Percentiles rank a stretch among this genome's conserved stretches.
phyloP scores from a whole-genome alignment of 1,140 invertebrate genomes.

The Asbolus verrucosus region DNA sequence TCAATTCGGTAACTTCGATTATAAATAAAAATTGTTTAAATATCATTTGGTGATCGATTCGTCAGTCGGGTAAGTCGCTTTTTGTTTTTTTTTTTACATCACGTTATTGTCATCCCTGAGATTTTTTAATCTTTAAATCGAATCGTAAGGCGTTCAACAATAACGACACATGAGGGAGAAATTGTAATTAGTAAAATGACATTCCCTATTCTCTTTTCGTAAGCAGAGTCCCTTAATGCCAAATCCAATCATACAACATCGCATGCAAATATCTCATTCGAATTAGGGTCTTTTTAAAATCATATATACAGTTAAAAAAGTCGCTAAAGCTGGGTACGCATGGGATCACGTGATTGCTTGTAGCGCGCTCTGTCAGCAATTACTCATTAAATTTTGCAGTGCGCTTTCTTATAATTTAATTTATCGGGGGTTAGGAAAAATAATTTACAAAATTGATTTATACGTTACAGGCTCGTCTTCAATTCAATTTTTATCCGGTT shows the following conservation, averaged over 20 bases:
- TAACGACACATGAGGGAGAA: slow-evolving; percentile 52
- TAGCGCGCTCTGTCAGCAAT: neutral
- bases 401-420: neutral
- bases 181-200: slow-evolving; percentile 56
- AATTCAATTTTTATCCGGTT: slow-evolving; percentile 27
- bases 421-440: neutral
- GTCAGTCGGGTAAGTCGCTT: slow-evolving; percentile 14
- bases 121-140: slow-evolving; percentile 53
- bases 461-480: too few species aligned
- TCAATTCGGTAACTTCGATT: slow-evolving; percentile 41
- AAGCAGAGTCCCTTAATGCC: slow-evolving; percentile 52
- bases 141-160: slow-evolving; percentile 49
- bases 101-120: too few species aligned
- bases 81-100: neutral
- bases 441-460: slow-evolving; percentile 23
- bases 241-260: slow-evolving; percentile 43
- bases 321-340: neutral
- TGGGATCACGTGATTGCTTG: neutral
- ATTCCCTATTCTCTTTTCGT: slow-evolving; percentile 53
- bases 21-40: slow-evolving; percentile 4
- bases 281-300: slow-evolving; percentile 17
- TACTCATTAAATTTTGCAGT: neutral
- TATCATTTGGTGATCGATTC: slow-evolving; percentile 31
- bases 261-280: slow-evolving; percentile 41
- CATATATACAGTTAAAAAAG: neutral